Evolutionary conservation across 1,140 invertebrate species (phyloP).

Genomic region (Himalopsyche phryganea): DNA sequence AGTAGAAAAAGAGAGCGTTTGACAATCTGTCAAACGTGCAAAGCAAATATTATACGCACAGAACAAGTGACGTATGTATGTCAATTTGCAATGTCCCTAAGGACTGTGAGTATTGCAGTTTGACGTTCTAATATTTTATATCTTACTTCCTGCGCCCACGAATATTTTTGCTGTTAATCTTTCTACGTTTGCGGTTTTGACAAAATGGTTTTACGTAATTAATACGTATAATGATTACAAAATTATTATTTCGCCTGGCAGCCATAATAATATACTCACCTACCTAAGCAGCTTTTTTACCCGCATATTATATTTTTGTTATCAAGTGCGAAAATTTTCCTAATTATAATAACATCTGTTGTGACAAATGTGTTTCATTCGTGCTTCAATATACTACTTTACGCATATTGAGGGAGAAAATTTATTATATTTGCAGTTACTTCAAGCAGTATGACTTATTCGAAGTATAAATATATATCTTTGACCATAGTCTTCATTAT

Average conservation of each 20-base stretch:
- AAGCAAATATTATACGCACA: no score
- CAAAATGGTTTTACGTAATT: no score
- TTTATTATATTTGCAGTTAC: slow-evolving; percentile 7
- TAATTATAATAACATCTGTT: slow-evolving; percentile 15
- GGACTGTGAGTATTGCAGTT: slow-evolving; percentile 1
- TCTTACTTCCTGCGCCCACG: slow-evolving; percentile 14
- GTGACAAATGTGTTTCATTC: background rate
- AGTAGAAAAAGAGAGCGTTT: no score
- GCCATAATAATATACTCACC: no score
- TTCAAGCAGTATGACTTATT: slow-evolving; percentile 18
- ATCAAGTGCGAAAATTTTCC: slow-evolving; percentile 1
- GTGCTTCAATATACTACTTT: background rate
- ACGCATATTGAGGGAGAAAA: background rate
- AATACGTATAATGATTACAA: no score
- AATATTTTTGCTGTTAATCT: slow-evolving; percentile 2
- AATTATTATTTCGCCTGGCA: no score
- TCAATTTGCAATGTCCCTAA: background rate
- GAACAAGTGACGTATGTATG: background rate
- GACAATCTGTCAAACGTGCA: no score
- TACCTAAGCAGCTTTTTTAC: background rate
- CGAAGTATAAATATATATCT: slow-evolving; percentile 11
- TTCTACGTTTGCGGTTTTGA: background rate
- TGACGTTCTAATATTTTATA: background rate
- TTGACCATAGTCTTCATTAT: slow-evolving; percentile 13
- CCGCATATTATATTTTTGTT: slow-evolving; percentile 15